phyloP scores from a whole-genome alignment of 2,797 vertebrate species.

The Falco berigora region DNA sequence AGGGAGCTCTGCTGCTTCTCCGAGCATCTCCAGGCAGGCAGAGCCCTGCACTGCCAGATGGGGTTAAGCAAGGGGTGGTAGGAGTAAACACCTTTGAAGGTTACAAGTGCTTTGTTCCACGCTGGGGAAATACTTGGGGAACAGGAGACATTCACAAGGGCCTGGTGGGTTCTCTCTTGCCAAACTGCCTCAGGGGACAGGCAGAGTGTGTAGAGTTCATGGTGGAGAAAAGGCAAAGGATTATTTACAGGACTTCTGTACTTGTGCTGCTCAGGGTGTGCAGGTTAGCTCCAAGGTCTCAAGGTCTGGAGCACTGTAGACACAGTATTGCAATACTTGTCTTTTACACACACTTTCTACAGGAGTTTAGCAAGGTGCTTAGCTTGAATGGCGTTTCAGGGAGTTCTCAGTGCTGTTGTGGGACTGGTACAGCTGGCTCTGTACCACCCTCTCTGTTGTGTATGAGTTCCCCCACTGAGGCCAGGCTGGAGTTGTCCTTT shows the following conservation, averaged over 20 bases:
- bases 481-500: background rate
- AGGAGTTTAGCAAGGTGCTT: background rate
- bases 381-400: background rate
- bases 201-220: accelerated
- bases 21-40: accelerated
- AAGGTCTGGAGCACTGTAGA: background rate
- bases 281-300: background rate
- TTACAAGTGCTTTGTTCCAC: background rate
- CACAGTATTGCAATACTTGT: background rate
- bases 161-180: background rate
- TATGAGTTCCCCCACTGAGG: accelerated
- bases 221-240: background rate
- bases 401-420: background rate
- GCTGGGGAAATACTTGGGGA: background rate
- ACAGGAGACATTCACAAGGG: background rate
- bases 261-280: background rate
- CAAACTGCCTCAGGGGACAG: background rate
- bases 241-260: background rate
- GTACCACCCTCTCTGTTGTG: no score
- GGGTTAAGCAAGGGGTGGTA: background rate
- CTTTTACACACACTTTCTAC: background rate
- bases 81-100: background rate
- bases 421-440: background rate
- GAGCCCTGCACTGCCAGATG: background rate
- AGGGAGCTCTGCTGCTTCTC: background rate